Base-by-base conservation (phyloP, 2,888 invertebrate species). In the Drosophila cognata region DNA sequence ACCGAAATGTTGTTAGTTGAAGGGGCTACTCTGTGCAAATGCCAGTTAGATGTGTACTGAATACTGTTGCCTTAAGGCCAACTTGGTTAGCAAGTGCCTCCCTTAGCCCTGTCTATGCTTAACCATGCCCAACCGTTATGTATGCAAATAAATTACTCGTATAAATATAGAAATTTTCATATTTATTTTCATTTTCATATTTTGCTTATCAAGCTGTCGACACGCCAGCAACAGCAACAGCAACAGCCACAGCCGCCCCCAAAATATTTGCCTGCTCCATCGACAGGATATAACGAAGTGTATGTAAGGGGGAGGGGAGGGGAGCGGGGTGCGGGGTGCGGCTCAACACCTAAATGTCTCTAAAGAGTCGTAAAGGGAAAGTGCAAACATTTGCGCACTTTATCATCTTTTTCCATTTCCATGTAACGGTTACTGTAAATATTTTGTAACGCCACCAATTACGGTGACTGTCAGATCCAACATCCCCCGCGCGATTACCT, bases 381-480 rank as follows among this genome's bases (percentile, higher is more conserved):
- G 89, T 90, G 91, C 89, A 89, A 90, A 86, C 91, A 86, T 89
- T 86, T 89, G 89, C 88, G 75, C 91, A 90, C 82, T 90, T 86
- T 89, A 86, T 86, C 85, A 86, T 86, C 78, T 89, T 90, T 89
- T 90, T 72, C 87, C 89, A 84, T 87, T 90, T 89, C 73, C 85
- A 61, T 82, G 81, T 76, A 55, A 85, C 81, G 81, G 87, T 80
- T 67, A 83, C 87, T 87, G 85, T 88, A 87, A 87, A 91, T 91
- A 90, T 89, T 87, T 90, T 90, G 86, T 84, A 88, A 88, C 88
- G 88, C 84, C 88, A 70, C 82, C 87, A 87, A 87, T 87, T 87
- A 87, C 77, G 77, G 69, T 63, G 90, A 84, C 89, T 77, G 70
- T 58, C 60, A 56, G 60, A 18, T 51, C 25, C 46, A 21, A 16